Percentiles rank a stretch among this genome's conserved stretches.
These are phyloP conservation scores for Forficula auricularia DNA, from an alignment of 1,140 invertebrate species.

Conservation along the genomic window DNA sequence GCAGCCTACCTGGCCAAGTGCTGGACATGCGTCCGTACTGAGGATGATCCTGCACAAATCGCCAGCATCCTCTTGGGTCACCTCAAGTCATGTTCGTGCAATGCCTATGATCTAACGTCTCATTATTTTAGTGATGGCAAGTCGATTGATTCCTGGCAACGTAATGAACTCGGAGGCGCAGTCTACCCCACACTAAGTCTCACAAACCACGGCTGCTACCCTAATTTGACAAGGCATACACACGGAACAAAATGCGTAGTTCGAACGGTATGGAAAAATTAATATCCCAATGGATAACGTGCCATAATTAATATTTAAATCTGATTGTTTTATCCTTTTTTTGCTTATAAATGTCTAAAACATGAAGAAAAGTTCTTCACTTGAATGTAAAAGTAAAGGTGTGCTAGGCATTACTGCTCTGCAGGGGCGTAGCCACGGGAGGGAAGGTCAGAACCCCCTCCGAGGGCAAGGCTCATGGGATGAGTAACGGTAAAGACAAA, in stretches of 20 bases:
- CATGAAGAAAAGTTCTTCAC: background rate
- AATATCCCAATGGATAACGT: too few species aligned
- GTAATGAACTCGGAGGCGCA: constrained; percentile 35
- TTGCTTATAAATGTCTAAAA: background rate
- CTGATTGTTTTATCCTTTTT: constrained; percentile 1
- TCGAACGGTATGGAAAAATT: background rate
- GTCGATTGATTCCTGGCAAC: constrained; percentile 21
- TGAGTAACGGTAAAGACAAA: too few species aligned
- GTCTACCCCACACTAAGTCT: constrained; percentile 42
- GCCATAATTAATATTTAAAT: too few species aligned
- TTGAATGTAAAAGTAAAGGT: too few species aligned
- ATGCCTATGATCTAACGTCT: constrained; percentile 44
- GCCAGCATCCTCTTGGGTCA: constrained; percentile 32
- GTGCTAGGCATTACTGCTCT: too few species aligned
- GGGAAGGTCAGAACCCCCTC: too few species aligned
- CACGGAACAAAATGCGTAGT: constrained; percentile 18
- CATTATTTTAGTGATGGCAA: constrained; percentile 27
- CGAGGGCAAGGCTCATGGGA: too few species aligned
- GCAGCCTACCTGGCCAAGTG: constrained; percentile 32
- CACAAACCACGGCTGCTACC: constrained; percentile 41
- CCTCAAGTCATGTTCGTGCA: constrained; percentile 39
- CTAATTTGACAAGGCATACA: constrained; percentile 35
- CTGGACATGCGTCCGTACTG: constrained; percentile 17
- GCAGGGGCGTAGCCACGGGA: too few species aligned
- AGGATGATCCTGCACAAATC: constrained; percentile 15